Conservation (phyloP, 1,140 invertebrate genomes). For the Apis mellifera region DNA sequence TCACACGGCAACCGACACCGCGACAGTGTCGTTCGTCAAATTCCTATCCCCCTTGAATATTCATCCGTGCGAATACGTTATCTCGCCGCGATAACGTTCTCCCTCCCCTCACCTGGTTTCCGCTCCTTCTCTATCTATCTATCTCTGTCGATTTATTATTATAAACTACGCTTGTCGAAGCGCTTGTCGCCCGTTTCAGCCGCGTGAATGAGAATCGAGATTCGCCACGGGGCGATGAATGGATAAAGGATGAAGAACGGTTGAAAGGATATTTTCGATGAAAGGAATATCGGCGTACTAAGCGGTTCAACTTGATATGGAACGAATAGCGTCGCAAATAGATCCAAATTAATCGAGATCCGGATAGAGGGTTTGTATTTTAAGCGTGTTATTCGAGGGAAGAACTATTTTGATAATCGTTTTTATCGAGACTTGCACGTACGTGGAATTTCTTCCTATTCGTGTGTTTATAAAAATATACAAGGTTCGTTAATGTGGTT, state of each 20-base stretch:
- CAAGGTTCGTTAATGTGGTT: too few relatives aligned
- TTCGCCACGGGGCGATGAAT: too few relatives aligned
- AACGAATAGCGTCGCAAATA: neutral
- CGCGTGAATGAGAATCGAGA: neutral
- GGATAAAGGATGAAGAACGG: too few relatives aligned
- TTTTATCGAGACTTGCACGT: too few relatives aligned
- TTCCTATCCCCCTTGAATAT: slow-evolving; percentile 21
- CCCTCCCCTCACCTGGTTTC: neutral
- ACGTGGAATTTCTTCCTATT: too few relatives aligned
- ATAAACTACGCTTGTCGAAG: too few relatives aligned
- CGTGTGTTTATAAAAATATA: too few relatives aligned
- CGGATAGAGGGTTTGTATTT: neutral
- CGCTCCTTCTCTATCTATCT: neutral
- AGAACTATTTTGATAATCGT: too few relatives aligned
- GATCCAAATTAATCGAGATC: slow-evolving; percentile 15
- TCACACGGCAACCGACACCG: slow-evolving; percentile 7
- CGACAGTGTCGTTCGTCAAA: neutral
- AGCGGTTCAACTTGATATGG: neutral
- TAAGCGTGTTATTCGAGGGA: too few relatives aligned
- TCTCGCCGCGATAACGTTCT: slow-evolving; percentile 9
- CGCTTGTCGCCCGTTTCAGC: neutral
- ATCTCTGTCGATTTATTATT: too few relatives aligned
- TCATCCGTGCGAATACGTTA: slow-evolving; percentile 24
- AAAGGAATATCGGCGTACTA: too few relatives aligned
- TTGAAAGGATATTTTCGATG: too few relatives aligned